phyloP scores from a whole-genome alignment of 2,797 vertebrate species.

The Pseudocheirus occidentalis region DNA sequence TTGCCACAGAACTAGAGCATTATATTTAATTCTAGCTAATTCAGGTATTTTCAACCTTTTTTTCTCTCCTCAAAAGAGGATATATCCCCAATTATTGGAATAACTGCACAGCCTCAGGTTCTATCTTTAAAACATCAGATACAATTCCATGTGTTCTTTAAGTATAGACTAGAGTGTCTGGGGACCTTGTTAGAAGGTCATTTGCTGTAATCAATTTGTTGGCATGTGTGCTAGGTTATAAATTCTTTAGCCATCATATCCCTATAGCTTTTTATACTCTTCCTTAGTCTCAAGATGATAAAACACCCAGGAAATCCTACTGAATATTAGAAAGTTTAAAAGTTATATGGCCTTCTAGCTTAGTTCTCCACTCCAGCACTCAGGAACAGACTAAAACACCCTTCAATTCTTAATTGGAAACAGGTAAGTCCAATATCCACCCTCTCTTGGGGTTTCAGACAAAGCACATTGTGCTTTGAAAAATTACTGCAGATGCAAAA shows the following conservation, averaged over 20 bases:
- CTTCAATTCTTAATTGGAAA: conserved; percentile 11
- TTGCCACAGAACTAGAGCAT: conserved; percentile 45
- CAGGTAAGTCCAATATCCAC: conserved; percentile 4
- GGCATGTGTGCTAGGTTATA: conserved; percentile 27
- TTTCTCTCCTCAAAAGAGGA: conserved; percentile 54
- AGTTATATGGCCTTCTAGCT: conserved; percentile 19
- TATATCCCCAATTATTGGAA: conserved; percentile 56
- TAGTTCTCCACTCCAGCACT: conserved; percentile 21
- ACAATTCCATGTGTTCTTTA: conserved; percentile 31
- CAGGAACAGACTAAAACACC: neutral
- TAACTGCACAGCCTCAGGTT: conserved; percentile 47
- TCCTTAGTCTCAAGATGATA: conserved; percentile 51
- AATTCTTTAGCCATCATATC: conserved; percentile 47
- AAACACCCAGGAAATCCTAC: conserved; percentile 53
- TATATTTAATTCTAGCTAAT: conserved; percentile 61
- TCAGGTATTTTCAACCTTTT: conserved; percentile 28
- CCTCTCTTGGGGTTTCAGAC: conserved; percentile 39
- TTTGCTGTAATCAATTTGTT: conserved; percentile 52
- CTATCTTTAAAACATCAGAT: conserved; percentile 50
- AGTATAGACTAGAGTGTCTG: conserved; percentile 35
- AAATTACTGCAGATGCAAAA: conserved; percentile 74
- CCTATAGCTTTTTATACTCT: conserved; percentile 55
- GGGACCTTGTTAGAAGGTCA: conserved; percentile 48
- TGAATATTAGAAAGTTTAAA: conserved; percentile 43
- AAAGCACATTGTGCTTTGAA: conserved; percentile 60